Evolutionary conservation across 1,140 invertebrate species (phyloP).

Genomic region (Metopolophium dirhodum): DNA sequence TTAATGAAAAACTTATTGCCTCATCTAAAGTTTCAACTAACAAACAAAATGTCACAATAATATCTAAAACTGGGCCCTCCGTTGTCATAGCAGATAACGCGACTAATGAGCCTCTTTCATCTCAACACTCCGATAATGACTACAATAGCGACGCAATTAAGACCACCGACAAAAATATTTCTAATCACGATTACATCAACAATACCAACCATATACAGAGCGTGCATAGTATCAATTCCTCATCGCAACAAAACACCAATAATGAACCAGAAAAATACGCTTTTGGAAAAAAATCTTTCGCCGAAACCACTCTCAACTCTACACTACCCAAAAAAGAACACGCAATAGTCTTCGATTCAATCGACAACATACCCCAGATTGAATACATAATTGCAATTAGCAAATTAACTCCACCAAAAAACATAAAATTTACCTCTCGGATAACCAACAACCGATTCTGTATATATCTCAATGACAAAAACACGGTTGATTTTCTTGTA

Average conservation of each 20-base stretch:
- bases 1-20: conserved; percentile 10
- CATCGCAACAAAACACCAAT: background rate
- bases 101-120: conserved; percentile 2
- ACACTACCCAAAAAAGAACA: background rate
- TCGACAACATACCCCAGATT: background rate
- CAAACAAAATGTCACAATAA: background rate
- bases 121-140: conserved; percentile 3
- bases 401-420: background rate
- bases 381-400: background rate
- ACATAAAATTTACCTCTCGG: no score
- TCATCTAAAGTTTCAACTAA: conserved; percentile 4
- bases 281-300: background rate
- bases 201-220: conserved; percentile 4
- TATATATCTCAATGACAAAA: no score
- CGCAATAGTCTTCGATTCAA: background rate
- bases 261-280: no score
- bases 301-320: background rate
- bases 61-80: background rate
- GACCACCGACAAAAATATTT: background rate
- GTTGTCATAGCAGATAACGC: background rate
- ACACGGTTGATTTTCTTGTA: no score
- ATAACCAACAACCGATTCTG: no score
- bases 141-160: conserved; percentile 11
- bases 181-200: conserved; percentile 1
- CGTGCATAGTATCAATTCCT: background rate